phyloP scores from a whole-genome alignment of 1,140 invertebrate genomes.

The Hirudo medicinalis region DNA sequence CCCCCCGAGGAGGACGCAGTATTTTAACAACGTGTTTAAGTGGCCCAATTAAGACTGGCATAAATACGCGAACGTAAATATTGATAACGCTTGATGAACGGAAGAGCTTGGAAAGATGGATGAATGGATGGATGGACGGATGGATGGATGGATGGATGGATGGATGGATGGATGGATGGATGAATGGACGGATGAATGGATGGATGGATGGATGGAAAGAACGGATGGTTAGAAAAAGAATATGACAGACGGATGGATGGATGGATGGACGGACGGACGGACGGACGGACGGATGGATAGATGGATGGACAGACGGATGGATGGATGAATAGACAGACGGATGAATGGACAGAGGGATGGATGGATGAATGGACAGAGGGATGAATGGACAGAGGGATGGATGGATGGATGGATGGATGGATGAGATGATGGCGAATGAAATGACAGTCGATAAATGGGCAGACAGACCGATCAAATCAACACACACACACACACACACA shows the following conservation, averaged over 20 bases:
- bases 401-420: not conserved
- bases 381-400: not conserved
- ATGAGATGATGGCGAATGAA: not conserved
- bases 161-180: not conserved
- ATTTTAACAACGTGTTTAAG: too few species aligned
- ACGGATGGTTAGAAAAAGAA: too few species aligned
- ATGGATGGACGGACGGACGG: not conserved
- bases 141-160: conserved; percentile 3
- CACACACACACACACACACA: not conserved
- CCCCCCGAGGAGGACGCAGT: too few species aligned
- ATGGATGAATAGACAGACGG: too few species aligned
- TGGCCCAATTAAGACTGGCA: too few species aligned
- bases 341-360: too few species aligned
- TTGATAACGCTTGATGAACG: not conserved
- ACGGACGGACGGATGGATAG: not conserved
- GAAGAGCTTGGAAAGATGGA: not conserved
- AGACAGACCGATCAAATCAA: not conserved
- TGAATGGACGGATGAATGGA: not conserved
- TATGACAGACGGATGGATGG: not conserved
- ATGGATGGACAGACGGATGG: not conserved
- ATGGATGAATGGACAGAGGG: too few species aligned
- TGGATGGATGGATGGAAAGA: not conserved
- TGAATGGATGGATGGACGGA: not conserved
- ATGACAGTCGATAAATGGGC: not conserved
- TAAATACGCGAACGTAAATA: too few species aligned